Percentiles rank a stretch among this genome's conserved stretches.
Evolutionary conservation across 92 coral and sea anemone species (phyloP).

Genomic region (Bergia puertoricense): DNA sequence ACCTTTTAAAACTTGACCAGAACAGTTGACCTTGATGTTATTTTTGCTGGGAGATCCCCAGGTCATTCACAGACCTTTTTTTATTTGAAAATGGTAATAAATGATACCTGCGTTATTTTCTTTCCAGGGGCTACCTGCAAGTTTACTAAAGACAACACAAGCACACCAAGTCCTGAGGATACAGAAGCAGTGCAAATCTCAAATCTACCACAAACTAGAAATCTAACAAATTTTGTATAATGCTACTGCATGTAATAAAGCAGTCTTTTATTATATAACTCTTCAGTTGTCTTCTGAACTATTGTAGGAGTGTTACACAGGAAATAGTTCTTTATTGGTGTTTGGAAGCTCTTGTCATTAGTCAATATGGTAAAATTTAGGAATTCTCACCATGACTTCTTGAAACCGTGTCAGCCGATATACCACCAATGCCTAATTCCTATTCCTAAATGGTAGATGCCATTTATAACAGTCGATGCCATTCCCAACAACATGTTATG

Average conservation of each 20-base stretch:
- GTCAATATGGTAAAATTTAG: neutral
- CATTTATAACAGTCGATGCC: too few species aligned
- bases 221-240: conserved; percentile 14
- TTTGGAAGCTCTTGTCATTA: neutral
- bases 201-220: neutral
- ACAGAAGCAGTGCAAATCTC: neutral
- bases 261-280: neutral
- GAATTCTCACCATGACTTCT: too few species aligned
- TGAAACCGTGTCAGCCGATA: too few species aligned
- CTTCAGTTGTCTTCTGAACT: neutral
- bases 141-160: conserved; percentile 48
- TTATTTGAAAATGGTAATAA: neutral
- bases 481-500: too few species aligned
- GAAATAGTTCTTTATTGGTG: neutral
- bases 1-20: too few species aligned
- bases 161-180: neutral
- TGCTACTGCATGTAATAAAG: conserved; percentile 4
- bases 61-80: neutral
- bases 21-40: too few species aligned
- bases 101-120: neutral
- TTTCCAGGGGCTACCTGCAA: conserved; percentile 87
- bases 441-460: too few species aligned
- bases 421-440: too few species aligned
- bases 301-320: neutral
- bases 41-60: too few species aligned